Evolutionary conservation across 2,888 invertebrate species (phyloP), one percentile per base, ranked within the genome.

Genomic region (Palloptera scutellata): DNA sequence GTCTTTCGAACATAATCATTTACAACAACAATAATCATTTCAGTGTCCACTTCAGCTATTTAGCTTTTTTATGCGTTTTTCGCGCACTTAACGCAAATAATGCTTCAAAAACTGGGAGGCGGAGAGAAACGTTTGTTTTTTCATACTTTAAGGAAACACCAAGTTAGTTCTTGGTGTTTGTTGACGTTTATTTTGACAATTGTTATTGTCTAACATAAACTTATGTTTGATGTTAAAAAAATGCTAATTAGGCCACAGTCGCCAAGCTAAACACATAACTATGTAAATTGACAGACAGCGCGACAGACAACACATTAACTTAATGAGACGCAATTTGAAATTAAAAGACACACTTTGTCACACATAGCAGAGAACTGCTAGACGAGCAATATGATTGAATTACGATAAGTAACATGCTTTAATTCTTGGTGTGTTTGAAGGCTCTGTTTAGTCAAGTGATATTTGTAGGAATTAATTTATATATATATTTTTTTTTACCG

Each of bases 211-310:
- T 30, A 30, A 30, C 30, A 30, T n/a, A 17, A 17, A 10, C 19
- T 52, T 52, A 52, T 52, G 15, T 51, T n/a, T 52, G 17, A 61
- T 61, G 61, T 51, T 20, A 30, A 52, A 61, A 61, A 61, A 41
- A 61, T 61, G 61, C 61, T 61, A 61, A 61, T 61, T 61, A 45
- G 61, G 61, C 52, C 61, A 61, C 2, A 30, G 30, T 30, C 30
- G 6, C 30, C 30, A 30, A 30, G 30, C 30, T 30, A 30, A 30
- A 30, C 6, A 30, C 30, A 30, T 30, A 30, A 30, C 30, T 30
- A n/a, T n/a, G n/a, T n/a, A 30, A 52, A 41, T 61, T 15, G 48
- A 61, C 20, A n/a, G 52, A 40, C 30, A 48, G 19, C 45, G 30
- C 45, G 51, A n/a, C 51, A 48, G 60, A 48, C 60, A 51, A 45